These are phyloP conservation scores for Nothocercus julius DNA, from an alignment of 2,113 vertebrate genomes.

Conservation along the genomic window DNA sequence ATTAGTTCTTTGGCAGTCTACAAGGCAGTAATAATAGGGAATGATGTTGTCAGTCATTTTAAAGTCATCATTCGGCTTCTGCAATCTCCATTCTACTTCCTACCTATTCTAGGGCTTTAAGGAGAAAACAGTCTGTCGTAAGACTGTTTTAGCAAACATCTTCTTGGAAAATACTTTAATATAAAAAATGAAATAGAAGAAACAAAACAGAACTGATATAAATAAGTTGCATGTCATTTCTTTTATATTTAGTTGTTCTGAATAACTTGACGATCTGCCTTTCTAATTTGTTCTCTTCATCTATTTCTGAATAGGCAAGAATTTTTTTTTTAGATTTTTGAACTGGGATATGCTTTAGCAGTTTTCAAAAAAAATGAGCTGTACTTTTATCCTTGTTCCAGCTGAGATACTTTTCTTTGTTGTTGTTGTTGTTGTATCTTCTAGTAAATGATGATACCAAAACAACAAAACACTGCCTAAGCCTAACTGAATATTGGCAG, in stretches of 20 bases:
- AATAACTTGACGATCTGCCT: neutral
- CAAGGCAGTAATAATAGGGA: constrained; percentile 73
- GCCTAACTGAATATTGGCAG: constrained; percentile 8
- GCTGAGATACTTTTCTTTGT: neutral
- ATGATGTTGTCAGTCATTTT: constrained; percentile 79
- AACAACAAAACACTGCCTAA: neutral
- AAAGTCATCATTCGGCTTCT: constrained; percentile 68
- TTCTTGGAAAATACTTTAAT: constrained; percentile 49
- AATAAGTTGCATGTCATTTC: constrained; percentile 51
- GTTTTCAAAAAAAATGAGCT: neutral
- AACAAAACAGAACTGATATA: constrained; percentile 34
- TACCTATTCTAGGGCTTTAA: constrained; percentile 36
- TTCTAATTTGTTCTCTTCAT: neutral
- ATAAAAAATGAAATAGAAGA: constrained; percentile 23
- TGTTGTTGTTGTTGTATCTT: neutral
- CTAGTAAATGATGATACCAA: neutral
- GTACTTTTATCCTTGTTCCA: neutral
- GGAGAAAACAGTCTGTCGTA: constrained; percentile 46
- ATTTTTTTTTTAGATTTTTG: neutral
- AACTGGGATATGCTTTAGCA: neutral
- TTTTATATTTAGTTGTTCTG: neutral
- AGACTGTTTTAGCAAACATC: constrained; percentile 50
- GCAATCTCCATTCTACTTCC: constrained; percentile 58
- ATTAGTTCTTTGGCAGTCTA: constrained; percentile 76
- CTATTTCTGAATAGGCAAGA: neutral